Evolutionary conservation across 2,113 vertebrate species (phyloP), one percentile per base, ranked within the genome.

Genomic region (Canis aureus): DNA sequence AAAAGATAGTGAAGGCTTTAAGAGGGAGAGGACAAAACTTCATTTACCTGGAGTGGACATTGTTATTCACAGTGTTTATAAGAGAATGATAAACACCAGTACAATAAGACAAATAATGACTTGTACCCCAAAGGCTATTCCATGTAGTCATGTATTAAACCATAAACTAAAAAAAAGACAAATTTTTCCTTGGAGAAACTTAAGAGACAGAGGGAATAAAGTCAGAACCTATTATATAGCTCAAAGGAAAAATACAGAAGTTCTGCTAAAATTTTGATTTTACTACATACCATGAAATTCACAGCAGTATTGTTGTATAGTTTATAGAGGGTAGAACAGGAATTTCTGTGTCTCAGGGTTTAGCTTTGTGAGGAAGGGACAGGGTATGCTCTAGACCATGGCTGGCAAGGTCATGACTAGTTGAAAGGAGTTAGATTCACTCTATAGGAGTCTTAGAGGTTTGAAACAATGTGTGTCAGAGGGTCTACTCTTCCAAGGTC

Each of bases 181-280:
- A 59, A 23, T 55, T 62, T 96, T 96, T 90, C 59, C 90, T 85
- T 95, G 90, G 84, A 81, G 92, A 92, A 85, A 9, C 32, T 96
- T 94, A 94, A 91, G 84, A 88, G 88, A 20, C 53, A 66, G 76
- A 98, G 35, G 38, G 71, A 91, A 69, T 92, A 89, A 96, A 64
- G 38, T 94, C 69, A 96, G 76, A 88, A 94, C 96, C 23, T 78
- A 60, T 90, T 76, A 55, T 81, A 88, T 20, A 85, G 83, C 83
- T 69, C 69, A 89, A 17, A 73, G 74, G 94, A 78, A 85, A 86
- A 96, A 93, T 38, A 83, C 23, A 60, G 90, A 66, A 57, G 8
- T 60, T 57, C 57, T 67, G 81, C 62, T 92, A 81, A 83, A 76
- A 35, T 60, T 87, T 73, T 22, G 62, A 62, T 91, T 95, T 87